Percentiles rank a stretch among this genome's conserved stretches.
Evolutionary conservation across 2,888 invertebrate genomes (phyloP).

Genomic region (Ichneumon xanthorius): DNA sequence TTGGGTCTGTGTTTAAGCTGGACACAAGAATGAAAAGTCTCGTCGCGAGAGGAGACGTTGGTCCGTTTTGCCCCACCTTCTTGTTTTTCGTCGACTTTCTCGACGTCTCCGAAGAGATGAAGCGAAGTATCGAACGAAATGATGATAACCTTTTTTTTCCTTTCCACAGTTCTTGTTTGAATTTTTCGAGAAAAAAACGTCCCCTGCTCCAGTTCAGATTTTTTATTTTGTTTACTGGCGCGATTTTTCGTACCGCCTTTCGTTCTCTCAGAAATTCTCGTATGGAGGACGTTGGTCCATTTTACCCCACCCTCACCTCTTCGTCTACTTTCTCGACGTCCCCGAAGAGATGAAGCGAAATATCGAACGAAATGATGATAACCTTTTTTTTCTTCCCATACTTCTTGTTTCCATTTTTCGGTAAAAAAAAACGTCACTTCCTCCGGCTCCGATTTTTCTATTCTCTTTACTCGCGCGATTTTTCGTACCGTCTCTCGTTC

Average conservation of each 20-base stretch:
- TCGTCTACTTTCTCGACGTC: neutral
- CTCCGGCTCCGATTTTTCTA: neutral
- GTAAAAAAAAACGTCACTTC: conserved; percentile 18
- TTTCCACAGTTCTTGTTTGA: conserved; percentile 1
- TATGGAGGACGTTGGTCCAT: neutral
- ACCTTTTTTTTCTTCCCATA: neutral
- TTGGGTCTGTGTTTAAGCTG: too few relatives aligned
- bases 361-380: neutral
- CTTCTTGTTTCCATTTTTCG: conserved; percentile 33
- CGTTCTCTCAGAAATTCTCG: conserved; percentile 33
- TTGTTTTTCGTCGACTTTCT: neutral
- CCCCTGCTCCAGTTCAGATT: neutral
- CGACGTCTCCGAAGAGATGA: neutral
- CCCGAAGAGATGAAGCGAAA: neutral
- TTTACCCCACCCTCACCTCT: too few relatives aligned
- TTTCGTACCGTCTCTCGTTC: too few relatives aligned
- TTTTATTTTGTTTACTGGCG: neutral
- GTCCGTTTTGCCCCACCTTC: too few relatives aligned
- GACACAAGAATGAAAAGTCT: too few relatives aligned
- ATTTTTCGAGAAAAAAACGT: conserved; percentile 38
- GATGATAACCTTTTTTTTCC: neutral
- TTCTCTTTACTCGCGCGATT: neutral
- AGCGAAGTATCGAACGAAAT: neutral
- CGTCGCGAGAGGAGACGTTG: too few relatives aligned
- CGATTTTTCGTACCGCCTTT: neutral